phyloP scores from a whole-genome alignment of 2,113 vertebrate species.

The Thryonomys swinderianus region DNA sequence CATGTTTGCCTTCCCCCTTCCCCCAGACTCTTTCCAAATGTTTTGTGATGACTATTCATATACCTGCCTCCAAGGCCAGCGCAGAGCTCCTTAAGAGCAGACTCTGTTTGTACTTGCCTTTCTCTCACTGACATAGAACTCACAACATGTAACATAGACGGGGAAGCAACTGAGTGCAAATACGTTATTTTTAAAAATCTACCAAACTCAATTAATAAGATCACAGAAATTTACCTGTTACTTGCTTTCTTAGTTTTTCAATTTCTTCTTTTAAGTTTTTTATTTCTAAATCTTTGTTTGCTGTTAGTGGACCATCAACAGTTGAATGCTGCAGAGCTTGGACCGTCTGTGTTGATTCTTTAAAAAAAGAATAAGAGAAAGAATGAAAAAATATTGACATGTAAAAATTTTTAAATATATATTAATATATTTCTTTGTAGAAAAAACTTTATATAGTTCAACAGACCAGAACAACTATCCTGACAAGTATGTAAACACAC shows the following conservation, averaged over 20 bases:
- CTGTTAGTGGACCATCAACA: constrained; percentile 80
- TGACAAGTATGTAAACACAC: neutral
- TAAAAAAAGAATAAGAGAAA: constrained; percentile 36
- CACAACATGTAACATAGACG: neutral
- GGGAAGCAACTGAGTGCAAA: neutral
- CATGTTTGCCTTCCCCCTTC: neutral
- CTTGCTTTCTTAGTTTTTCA: constrained; percentile 95
- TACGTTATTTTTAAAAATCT: constrained; percentile 14
- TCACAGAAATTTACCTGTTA: constrained; percentile 89
- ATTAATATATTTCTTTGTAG: neutral
- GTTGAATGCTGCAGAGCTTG: constrained; percentile 94
- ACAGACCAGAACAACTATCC: neutral
- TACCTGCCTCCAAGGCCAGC: neutral
- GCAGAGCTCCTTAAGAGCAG: neutral
- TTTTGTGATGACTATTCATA: neutral
- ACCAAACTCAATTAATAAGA: constrained; percentile 6
- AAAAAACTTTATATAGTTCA: constrained; percentile 25
- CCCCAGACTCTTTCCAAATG: neutral
- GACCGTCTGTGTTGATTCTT: constrained; percentile 97
- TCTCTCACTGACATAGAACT: neutral
- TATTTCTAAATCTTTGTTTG: constrained; percentile 96
- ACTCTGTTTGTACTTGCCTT: neutral
- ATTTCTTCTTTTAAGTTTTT: constrained; percentile 96
- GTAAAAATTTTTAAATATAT: neutral
- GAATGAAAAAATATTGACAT: constrained; percentile 1